Conservation (phyloP, 35 echinoderm and acorn worm species). For the Anneissia japonica region DNA sequence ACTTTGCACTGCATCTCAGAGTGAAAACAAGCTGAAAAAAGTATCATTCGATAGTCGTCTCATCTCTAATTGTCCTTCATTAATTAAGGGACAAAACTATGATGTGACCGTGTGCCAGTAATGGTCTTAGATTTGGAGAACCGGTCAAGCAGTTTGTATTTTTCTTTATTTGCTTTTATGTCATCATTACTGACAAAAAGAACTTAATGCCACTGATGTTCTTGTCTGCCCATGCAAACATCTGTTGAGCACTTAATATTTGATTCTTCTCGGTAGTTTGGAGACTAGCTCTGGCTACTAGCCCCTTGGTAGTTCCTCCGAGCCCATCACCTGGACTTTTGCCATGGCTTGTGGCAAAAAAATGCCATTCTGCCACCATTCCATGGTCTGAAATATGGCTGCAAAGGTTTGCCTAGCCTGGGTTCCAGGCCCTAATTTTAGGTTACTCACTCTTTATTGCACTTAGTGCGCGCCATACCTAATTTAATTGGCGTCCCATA, state of each 20-base stretch:
- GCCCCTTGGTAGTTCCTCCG: neutral
- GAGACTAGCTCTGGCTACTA: constrained; percentile 1
- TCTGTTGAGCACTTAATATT: neutral
- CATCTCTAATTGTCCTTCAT: neutral
- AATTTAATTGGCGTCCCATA: no score
- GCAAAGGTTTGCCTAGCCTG: neutral
- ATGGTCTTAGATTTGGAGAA: neutral
- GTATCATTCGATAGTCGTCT: neutral
- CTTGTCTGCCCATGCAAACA: neutral
- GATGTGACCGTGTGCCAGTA: neutral
- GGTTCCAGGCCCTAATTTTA: no score
- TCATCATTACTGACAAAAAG: neutral
- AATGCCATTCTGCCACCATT: neutral
- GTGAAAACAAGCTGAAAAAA: neutral
- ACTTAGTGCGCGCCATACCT: no score
- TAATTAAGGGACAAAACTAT: neutral
- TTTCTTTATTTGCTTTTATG: neutral
- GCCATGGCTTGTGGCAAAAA: constrained; percentile 14
- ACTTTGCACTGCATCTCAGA: neutral
- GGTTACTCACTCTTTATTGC: no score
- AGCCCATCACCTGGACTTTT: neutral
- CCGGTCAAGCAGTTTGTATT: neutral
- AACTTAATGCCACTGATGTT: neutral
- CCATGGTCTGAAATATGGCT: neutral
- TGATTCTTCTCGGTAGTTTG: neutral